Conservation (phyloP, 2,113 vertebrate species). For the Actinemys pallida region DNA sequence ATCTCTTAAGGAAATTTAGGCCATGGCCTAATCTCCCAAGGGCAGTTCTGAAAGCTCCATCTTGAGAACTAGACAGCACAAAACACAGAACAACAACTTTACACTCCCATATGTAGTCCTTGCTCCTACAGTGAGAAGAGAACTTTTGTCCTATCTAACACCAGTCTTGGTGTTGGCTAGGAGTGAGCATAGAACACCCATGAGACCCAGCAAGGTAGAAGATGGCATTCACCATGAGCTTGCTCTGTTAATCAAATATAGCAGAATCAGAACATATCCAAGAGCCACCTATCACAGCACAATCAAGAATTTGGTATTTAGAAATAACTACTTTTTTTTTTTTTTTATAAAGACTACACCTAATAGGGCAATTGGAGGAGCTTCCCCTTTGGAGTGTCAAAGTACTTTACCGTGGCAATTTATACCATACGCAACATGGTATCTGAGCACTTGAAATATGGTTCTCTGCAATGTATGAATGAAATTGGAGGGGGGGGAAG, state of each 20-base stretch:
- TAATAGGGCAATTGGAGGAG: background rate
- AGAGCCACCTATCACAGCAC: no score
- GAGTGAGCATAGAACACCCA: background rate
- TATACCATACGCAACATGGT: background rate
- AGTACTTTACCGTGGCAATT: background rate
- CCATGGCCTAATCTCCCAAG: background rate
- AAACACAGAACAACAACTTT: background rate
- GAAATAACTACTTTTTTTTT: background rate
- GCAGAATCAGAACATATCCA: no score
- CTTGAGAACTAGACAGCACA: accelerated
- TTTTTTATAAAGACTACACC: no score
- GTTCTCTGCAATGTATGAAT: no score
- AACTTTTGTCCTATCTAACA: background rate
- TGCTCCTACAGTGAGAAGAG: no score
- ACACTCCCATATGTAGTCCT: no score
- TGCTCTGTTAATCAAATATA: no score
- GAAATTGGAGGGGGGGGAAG: no score
- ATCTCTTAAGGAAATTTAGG: accelerated
- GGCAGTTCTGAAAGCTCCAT: accelerated
- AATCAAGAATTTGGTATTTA: background rate
- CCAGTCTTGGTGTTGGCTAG: background rate
- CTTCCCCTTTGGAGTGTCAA: background rate
- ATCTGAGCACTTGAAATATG: no score
- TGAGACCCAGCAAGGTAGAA: background rate
- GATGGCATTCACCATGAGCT: no score